Evolutionary conservation across 2,113 vertebrate species (phyloP), one percentile per base, ranked within the genome.

Genomic region (Dolichallabes microphthalmus): DNA sequence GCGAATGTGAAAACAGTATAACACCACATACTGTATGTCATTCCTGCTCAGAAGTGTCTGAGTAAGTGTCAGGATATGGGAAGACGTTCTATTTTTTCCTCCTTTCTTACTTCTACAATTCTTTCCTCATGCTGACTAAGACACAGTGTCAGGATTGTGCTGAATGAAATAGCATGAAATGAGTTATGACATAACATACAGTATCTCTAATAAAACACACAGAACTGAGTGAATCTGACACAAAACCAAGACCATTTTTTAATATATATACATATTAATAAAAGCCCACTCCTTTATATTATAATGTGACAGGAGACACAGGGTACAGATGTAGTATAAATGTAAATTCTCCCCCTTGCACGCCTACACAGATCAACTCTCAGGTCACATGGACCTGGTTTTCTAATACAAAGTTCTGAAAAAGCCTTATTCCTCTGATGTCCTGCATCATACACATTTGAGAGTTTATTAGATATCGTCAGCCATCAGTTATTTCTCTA

Each of bases 371-470:
- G 25, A 83, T 22, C 35, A 12, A 39, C 35, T 60, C 74, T 82
- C 86, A 80, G 50, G 68, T 25, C 22, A 35, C 35, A 35, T 8
- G 68, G 82, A 45, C 45, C 19, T n/a, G 20, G 14, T 27, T 81
- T 71, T 39, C 30, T 27, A 17, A 81, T 85, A 35, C 60, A 85
- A 81, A 35, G 68, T 61, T 19, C 71, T 76, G 30, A 53, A 84
- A 73, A 76, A 83, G 35, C 52, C 9, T n/a, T 22, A 15, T n/a
- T 87, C 55, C 73, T 81, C 55, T 87, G 81, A 84, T 87, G 82
- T 80, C 76, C 82, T 66, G 82, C 66, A 80, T 84, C 86, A 75
- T 32, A 83, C 73, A 68, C 76, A 32, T 32, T 68, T 17, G 32
- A 64, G 13, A 25, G 25, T 63, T 64, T n/a, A 64, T 66, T 30